Conservation (phyloP, 2,113 vertebrate genomes). For the Varanus komodoensis region DNA sequence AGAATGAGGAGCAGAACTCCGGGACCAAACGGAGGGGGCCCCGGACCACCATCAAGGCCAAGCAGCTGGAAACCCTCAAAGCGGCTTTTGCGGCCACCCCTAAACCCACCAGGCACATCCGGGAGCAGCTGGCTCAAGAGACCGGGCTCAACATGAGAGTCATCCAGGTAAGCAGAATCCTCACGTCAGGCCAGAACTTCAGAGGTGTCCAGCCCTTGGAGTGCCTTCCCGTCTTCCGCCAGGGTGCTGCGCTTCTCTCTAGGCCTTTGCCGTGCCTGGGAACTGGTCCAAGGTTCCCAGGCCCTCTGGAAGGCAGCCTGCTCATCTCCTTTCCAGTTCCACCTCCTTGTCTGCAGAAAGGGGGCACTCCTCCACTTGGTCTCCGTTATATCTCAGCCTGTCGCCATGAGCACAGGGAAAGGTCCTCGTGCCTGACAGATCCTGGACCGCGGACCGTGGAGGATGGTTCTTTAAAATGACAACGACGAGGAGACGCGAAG, state of each 20-base stretch:
- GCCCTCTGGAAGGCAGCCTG: not conserved
- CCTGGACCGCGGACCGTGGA: not conserved
- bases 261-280: not conserved
- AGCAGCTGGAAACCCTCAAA: slow-evolving; percentile 97
- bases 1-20: slow-evolving; percentile 96
- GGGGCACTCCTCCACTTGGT: not conserved
- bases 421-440: not conserved
- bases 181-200: accelerated
- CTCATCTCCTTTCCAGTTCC: not conserved
- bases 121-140: slow-evolving; percentile 96
- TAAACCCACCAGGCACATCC: slow-evolving; percentile 96
- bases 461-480: not conserved
- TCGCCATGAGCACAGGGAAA: too few species aligned
- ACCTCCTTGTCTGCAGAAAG: not conserved
- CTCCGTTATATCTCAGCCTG: not conserved
- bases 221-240: accelerated
- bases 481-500: not conserved
- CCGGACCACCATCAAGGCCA: slow-evolving; percentile 98
- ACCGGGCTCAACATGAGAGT: slow-evolving; percentile 98
- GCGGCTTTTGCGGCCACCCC: slow-evolving; percentile 97
- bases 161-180: slow-evolving; percentile 86
- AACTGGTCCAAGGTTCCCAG: not conserved
- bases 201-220: accelerated
- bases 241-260: not conserved
- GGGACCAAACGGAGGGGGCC: slow-evolving; percentile 92